Base-by-base conservation (phyloP, 2,888 invertebrate species). In the Rhagium mordax region DNA sequence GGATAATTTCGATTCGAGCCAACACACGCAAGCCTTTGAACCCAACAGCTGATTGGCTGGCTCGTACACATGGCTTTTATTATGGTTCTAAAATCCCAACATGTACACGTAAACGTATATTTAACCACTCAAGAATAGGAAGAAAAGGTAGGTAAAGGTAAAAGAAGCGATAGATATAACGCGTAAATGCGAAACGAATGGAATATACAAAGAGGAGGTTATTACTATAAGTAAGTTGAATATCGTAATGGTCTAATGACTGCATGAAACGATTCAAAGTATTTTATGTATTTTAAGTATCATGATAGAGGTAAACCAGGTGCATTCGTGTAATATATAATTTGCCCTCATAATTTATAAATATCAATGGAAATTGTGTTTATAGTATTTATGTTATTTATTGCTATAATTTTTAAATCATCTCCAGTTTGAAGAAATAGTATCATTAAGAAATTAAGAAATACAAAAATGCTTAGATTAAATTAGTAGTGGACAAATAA, bases 281-380 rank as follows among this genome's bases (percentile, higher is more conserved):
- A 74, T 74, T 74, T 60, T 24, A 74, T 57, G 57, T 57, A 59
- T 74, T 65, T 70, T 67, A 69, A 69, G 69, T 65, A 71, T 61
- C 55, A 65, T 47, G 64, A 51, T 55, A 27, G 5, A 65, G 68
- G 62, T 68, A 69, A 74, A 24, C 51, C 68, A 74, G 62, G 71
- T 67, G 71, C 60, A 64, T 62, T 67, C 48, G 18, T n/a, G 41
- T 70, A 66, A 57, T 64, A 68, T 71, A 67, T 68, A 61, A 72
- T 71, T 70, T 61, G 61, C 67, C 70, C 55, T 68, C 47, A 75
- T 77, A 74, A 74, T 72, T 74, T 68, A 75, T 75, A 75, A 68
- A 70, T 69, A 66, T 77, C 75, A 71, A 70, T 69, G 55, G 69
- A 51, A 69, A 72, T 72, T 74, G 3, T n/a, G 72, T 71, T 57